Evolutionary conservation across 2,113 vertebrate genomes (phyloP).

Genomic region (Xenotilapia flavipinnis): DNA sequence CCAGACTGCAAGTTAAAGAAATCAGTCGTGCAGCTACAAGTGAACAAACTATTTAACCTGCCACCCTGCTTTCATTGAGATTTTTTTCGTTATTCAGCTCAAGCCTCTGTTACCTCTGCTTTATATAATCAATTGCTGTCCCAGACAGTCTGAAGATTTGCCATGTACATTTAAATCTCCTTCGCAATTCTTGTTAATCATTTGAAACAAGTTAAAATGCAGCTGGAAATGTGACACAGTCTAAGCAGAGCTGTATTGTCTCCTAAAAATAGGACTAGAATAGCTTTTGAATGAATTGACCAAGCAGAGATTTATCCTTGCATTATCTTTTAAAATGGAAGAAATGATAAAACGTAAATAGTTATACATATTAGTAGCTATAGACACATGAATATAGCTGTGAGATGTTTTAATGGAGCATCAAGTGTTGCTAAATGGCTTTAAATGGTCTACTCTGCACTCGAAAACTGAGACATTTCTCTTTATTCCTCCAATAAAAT

Average conservation of each 20-base stretch:
- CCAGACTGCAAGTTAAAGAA: not conserved
- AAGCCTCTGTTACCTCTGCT: not conserved
- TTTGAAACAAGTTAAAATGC: not conserved
- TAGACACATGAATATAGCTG: not conserved
- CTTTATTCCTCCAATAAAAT: not conserved
- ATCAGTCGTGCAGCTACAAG: not conserved
- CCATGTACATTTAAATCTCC: not conserved
- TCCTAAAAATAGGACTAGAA: not conserved
- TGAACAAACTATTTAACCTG: accelerated
- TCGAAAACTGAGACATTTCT: not conserved
- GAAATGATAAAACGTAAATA: not conserved
- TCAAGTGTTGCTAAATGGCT: not conserved
- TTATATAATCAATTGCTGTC: not conserved
- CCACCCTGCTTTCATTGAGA: not conserved
- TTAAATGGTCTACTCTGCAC: not conserved
- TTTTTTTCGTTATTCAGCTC: not conserved
- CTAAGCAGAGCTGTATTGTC: not conserved
- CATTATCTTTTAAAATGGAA: not conserved
- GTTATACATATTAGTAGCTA: not conserved
- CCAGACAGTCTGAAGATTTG: not conserved
- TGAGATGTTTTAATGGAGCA: not conserved
- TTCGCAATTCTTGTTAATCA: not conserved
- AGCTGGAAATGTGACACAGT: accelerated
- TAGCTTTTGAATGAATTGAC: not conserved
- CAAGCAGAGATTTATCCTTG: not conserved